Evolutionary conservation across 1,140 invertebrate species (phyloP), one percentile per base, ranked within the genome.

Genomic region (Pseudachorutes palmiensis): DNA sequence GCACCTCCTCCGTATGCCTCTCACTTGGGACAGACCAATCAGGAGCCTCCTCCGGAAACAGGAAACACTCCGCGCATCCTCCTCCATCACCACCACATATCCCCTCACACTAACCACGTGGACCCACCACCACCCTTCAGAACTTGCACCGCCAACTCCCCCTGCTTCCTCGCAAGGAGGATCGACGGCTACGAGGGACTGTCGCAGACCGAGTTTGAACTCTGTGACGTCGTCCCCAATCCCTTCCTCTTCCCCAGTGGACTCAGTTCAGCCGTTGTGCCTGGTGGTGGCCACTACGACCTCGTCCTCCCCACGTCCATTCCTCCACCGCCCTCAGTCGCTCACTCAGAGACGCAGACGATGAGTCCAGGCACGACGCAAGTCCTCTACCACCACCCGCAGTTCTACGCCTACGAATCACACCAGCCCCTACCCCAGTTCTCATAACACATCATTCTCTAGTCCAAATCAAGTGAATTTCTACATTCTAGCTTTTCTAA

Each of bases 181-280:
- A 51, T 71, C 19, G 64, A 66, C 69, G 70, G 70, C 32, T 78
- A 78, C 63, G 75, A 77, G 62, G 71, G 73, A 30, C 67, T 77
- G 1, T 73, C 78, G 2, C 75, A 75, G 65, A 75, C 74, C 26
- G 77, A 77, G 65, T 70, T 75, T n/a, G 76, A 77, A 66, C 55
- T 76, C 62, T 48, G 64, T 45, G 71, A 70, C 22, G 26, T 72
- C 45, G 57, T 68, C 64, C 66, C 28, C 61, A 60, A 49, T 63
- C 60, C 36, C 36, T 41, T 41, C 5, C 36, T 41, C 36, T 41
- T 41, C 5, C 19, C 19, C 36, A 41, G n/a, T 41, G 36, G 5
- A 19, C 5, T 41, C 36, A 5, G 5, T 41, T 41, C 36, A 41
- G 36, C 19, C 36, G 19, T 5, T 31, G 51, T 55, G 22, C 63